Evolutionary conservation across 2,797 vertebrate genomes (phyloP), one percentile per base, ranked within the genome.

Genomic region (Spinus pinus): DNA sequence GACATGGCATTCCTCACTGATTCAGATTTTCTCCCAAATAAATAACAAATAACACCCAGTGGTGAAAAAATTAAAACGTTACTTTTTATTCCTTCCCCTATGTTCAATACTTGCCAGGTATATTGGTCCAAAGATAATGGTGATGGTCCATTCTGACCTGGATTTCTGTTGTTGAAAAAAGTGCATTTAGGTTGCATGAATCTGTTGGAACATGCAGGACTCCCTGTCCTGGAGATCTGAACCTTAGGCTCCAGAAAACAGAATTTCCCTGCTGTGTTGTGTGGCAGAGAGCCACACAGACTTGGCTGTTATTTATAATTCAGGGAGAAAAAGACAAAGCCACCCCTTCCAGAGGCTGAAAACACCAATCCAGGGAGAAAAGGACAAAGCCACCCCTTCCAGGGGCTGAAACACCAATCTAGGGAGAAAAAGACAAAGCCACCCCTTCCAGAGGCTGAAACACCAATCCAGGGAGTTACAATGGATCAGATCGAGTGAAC

Each of bases 1-100:
- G 94, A 82, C 70, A 66, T 77, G 92, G 89, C 67, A 84, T 81
- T 94, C 73, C 74, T 77, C 62, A 64, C 77, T 44, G 81, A 87
- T 93, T 86, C 93, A 86, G 4, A 73, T 88, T 88, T 90, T 57
- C 72, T 75, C 82, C 23, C 14, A 58, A 85, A 88, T 91, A 95
- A 95, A 96, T 85, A 93, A 91, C 78, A 89, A 92, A 87, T 79
- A 41, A 73, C 37, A 81, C 44, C 18, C 3, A 1, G 3, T 3
- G 9, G 28, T 77, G 31, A 17, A 24, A 33, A 51, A 27, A 66
- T 54, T 60, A 41, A 47, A 23, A 41, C 64, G 21, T 18, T n/a
- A 18, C 31, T 60, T 35, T 31, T 56, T 62, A 35, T 24, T 71
- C 23, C 5, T 67, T 20, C 50, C 58, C 2, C 4, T 67, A 0